Conservation (phyloP, 1,140 invertebrate genomes). For the Gonatopus flavifemur region DNA sequence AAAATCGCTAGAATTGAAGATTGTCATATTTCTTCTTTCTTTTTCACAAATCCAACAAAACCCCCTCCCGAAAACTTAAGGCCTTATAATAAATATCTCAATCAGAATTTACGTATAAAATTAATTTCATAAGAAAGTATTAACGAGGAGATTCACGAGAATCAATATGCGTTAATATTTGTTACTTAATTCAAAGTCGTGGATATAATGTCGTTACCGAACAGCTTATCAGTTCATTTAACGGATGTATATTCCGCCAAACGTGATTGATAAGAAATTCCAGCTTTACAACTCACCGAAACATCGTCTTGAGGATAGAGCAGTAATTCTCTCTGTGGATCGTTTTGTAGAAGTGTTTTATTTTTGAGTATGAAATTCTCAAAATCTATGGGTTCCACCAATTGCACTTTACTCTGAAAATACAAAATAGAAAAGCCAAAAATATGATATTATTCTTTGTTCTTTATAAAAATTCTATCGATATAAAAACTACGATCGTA, state of each 20-base stretch:
- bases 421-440: conserved; percentile 2
- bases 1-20: no score
- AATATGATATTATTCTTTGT: no score
- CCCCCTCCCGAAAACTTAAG: no score
- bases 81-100: no score
- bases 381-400: conserved; percentile 86
- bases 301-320: conserved; percentile 91
- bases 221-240: conserved; percentile 22
- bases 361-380: conserved; percentile 88
- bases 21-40: no score
- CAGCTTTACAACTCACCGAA: conserved; percentile 67
- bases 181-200: no score
- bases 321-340: conserved; percentile 85
- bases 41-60: no score
- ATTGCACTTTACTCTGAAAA: conserved; percentile 72
- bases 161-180: no score
- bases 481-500: not conserved
- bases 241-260: conserved; percentile 13
- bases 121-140: no score
- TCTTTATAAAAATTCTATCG: not conserved
- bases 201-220: not conserved
- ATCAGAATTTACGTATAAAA: no score
- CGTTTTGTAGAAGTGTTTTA: conserved; percentile 89
- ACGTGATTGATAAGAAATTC: conserved; percentile 13
- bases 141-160: no score